Evolutionary conservation across 2,888 invertebrate genomes (phyloP), one percentile per base, ranked within the genome.

Genomic region (Drosophila heteroneura): DNA sequence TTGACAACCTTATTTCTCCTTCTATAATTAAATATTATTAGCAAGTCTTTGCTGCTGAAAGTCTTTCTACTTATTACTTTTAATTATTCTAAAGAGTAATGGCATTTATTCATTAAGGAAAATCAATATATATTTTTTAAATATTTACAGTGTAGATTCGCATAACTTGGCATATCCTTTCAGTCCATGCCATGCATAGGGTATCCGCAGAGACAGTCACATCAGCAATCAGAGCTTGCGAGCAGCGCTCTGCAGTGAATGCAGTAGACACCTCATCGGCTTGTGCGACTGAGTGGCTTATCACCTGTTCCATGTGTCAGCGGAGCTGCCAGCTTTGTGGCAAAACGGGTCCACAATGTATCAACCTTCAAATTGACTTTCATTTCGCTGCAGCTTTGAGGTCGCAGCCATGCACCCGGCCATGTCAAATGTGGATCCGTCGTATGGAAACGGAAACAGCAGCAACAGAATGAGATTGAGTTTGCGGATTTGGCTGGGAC

Each of bases 331-430:
- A 89, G 74, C 65, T 80, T 75, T 74, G 61, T 68, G 68, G 71
- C 76, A 75, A 79, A 79, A 72, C 81, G 79, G 72, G 67, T 58
- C 76, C 65, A 70, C 85, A 75, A 82, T 86, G 89, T 89, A 89
- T 86, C 90, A 86, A 82, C 85, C 85, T 84, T 89, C 70, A 84
- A 87, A 86, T 86, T 86, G 85, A 86, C 89, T 86, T 86, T 86
- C 82, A 79, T 87, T 89, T 76, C 62, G 84, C 26, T 72, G 85
- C 78, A 87, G 89, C 89, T 87, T 87, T 87, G 87, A 78, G 89
- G 87, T 87, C 80, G 80, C 85, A 78, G 68, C 70, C 76, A 69
- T 70, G 68, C 73, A 74, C 70, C 68, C 37, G 59, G 28, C 63
- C 64, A 54, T 69, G 65, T 71, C 76, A 71, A 58, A 32, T 44